These are phyloP conservation scores for Schlechtendalia chinensis DNA, from an alignment of 1,140 invertebrate genomes.

Conservation along the genomic window DNA sequence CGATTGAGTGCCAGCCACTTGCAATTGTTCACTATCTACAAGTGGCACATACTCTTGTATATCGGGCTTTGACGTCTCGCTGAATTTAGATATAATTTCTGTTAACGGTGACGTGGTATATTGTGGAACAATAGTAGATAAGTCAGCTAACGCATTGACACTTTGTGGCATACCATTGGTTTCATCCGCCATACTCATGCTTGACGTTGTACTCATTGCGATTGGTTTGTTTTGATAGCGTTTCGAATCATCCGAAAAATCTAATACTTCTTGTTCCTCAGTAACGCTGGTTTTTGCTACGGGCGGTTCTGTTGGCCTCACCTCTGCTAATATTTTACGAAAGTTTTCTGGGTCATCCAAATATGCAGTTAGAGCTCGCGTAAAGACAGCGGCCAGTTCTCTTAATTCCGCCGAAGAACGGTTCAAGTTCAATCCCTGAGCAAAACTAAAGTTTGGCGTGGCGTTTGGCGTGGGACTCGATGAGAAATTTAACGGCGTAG, in stretches of 20 bases:
- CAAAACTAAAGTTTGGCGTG: background rate
- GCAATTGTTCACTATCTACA: constrained; percentile 53
- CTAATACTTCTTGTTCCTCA: constrained; percentile 69
- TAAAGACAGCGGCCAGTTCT: constrained; percentile 78
- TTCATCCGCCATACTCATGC: constrained; percentile 1
- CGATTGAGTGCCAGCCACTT: constrained; percentile 54
- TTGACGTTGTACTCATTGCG: background rate
- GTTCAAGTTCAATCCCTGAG: constrained; percentile 26
- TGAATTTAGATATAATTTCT: constrained; percentile 19
- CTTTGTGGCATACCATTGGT: constrained; percentile 19
- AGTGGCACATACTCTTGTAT: constrained; percentile 40
- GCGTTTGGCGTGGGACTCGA: too few species aligned
- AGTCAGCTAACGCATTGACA: background rate
- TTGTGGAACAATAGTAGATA: constrained; percentile 31
- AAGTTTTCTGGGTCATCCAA: constrained; percentile 77
- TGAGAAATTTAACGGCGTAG: too few species aligned
- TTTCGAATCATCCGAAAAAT: constrained; percentile 68
- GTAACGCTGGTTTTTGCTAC: constrained; percentile 57
- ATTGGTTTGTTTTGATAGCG: constrained; percentile 14
- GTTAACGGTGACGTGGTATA: constrained; percentile 32
- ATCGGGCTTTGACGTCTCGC: constrained; percentile 3
- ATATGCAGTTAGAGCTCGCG: constrained; percentile 75
- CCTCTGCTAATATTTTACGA: constrained; percentile 69
- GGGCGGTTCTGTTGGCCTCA: constrained; percentile 74
- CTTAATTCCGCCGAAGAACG: constrained; percentile 60